Conservation (phyloP, 2,888 invertebrate species). For the Acleris literana region DNA sequence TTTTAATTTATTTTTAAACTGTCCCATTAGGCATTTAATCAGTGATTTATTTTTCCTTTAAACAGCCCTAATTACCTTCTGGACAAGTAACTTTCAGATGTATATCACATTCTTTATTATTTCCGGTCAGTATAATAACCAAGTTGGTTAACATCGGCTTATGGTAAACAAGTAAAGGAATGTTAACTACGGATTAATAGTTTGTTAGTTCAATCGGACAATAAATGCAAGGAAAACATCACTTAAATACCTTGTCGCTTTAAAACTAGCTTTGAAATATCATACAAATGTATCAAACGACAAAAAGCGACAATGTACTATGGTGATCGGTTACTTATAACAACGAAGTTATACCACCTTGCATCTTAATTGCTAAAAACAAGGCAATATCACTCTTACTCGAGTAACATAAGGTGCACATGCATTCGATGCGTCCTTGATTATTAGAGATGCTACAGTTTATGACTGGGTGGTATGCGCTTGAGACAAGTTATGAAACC, state of each 20-base stretch:
- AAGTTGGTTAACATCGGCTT: slow-evolving; percentile 25
- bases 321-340: too few relatives aligned
- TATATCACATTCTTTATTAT: slow-evolving; percentile 53
- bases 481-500: slow-evolving; percentile 8
- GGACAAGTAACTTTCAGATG: slow-evolving; percentile 46
- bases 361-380: background rate
- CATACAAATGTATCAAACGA: too few relatives aligned
- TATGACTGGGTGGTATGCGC: slow-evolving; percentile 20
- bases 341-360: background rate
- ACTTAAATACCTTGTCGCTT: too few relatives aligned
- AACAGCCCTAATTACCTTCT: slow-evolving; percentile 50
- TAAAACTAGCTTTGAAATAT: too few relatives aligned
- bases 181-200: slow-evolving; percentile 28
- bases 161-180: slow-evolving; percentile 22
- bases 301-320: too few relatives aligned
- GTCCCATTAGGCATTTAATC: slow-evolving; percentile 28
- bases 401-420: background rate
- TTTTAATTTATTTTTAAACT: slow-evolving; percentile 15
- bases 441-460: slow-evolving; percentile 23
- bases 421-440: slow-evolving; percentile 3
- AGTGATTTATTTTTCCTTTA: slow-evolving; percentile 39
- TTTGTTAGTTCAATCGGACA: slow-evolving; percentile 15
- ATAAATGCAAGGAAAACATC: too few relatives aligned
- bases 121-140: slow-evolving; percentile 44
- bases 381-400: slow-evolving; percentile 3